Conservation (phyloP, 2,797 vertebrate genomes). For the Pagetopsis macropterus region DNA sequence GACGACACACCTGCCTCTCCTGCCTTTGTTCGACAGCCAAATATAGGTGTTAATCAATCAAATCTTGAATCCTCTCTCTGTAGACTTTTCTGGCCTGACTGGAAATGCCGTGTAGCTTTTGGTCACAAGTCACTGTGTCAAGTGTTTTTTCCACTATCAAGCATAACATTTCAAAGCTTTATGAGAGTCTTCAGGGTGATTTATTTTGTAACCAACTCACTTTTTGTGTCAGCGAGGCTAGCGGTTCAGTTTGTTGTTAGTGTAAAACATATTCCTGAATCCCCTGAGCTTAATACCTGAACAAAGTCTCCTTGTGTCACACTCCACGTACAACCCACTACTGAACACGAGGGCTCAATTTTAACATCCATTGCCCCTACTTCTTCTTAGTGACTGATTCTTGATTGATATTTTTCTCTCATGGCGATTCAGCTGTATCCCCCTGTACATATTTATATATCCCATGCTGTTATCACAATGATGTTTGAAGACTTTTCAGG, state of each 20-base stretch:
- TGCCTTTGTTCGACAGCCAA: slow-evolving; percentile 45
- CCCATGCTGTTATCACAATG: slow-evolving; percentile 10
- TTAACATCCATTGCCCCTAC: slow-evolving; percentile 38
- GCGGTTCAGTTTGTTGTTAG: slow-evolving; percentile 43
- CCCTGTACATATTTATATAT: slow-evolving; percentile 35
- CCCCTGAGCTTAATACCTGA: slow-evolving; percentile 61
- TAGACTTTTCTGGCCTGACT: slow-evolving; percentile 21
- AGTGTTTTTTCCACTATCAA: slow-evolving; percentile 19
- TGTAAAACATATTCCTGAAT: slow-evolving; percentile 65
- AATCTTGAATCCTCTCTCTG: slow-evolving; percentile 21
- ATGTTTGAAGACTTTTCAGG: slow-evolving; percentile 21
- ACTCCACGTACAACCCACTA: slow-evolving; percentile 16
- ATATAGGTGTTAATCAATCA: slow-evolving; percentile 47
- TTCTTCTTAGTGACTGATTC: slow-evolving; percentile 31
- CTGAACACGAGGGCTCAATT: slow-evolving; percentile 46
- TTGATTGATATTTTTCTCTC: slow-evolving; percentile 36
- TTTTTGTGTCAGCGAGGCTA: slow-evolving; percentile 54
- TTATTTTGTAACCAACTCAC: slow-evolving; percentile 18
- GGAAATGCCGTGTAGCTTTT: slow-evolving; percentile 1
- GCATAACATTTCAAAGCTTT: slow-evolving; percentile 39
- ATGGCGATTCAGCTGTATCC: slow-evolving; percentile 16
- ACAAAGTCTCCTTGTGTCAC: slow-evolving; percentile 49
- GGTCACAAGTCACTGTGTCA: slow-evolving; percentile 18
- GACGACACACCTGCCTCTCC: slow-evolving; percentile 52
- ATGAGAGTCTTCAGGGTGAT: slow-evolving; percentile 33